phyloP scores from a whole-genome alignment of 2,113 vertebrate species.

The Microtus oregoni region DNA sequence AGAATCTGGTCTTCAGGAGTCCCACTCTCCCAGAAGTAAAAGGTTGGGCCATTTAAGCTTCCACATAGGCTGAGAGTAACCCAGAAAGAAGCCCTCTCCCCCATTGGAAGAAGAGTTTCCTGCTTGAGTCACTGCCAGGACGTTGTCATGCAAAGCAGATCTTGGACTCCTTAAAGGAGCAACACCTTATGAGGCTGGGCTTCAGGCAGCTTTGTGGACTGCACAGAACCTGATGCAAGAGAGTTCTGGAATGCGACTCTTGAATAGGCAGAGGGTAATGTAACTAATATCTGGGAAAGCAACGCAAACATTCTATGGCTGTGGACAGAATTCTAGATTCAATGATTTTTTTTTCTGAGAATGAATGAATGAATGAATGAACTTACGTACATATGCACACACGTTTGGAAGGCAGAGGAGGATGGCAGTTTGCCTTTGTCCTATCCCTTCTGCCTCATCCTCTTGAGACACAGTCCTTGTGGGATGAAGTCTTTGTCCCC shows the following conservation, averaged over 20 bases:
- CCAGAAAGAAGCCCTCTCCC: not conserved
- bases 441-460: not conserved
- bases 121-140: not conserved
- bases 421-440: not conserved
- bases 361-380: not conserved
- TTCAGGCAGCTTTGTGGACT: not conserved
- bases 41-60: not conserved
- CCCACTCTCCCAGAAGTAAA: not conserved
- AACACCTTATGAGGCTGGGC: not conserved
- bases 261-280: not conserved
- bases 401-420: not conserved
- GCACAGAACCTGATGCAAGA: not conserved
- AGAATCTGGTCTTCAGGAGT: not conserved
- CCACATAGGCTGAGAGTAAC: not conserved
- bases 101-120: not conserved
- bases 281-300: not conserved
- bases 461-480: not conserved
- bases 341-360: not conserved
- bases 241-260: not conserved
- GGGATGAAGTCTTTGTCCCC: not conserved
- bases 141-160: not conserved
- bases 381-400: not conserved
- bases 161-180: not conserved
- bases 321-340: not conserved
- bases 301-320: not conserved